Base-by-base conservation (phyloP, 2,888 invertebrate genomes). In the Pristionchus fissidentatus region DNA sequence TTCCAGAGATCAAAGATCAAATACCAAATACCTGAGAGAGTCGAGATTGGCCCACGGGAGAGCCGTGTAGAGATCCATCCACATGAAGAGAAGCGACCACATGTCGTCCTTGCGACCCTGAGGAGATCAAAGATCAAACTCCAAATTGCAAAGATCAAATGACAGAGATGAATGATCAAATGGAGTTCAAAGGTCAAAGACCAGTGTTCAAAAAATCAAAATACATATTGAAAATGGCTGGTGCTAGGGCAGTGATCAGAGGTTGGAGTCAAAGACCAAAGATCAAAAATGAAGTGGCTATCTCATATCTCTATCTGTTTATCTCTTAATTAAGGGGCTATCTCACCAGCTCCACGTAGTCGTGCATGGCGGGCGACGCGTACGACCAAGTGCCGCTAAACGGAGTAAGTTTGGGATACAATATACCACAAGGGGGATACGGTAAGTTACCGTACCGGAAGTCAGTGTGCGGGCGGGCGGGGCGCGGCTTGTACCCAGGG, bases 381-480 rank as follows among this genome's bases (percentile, higher is more conserved):
- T 88, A 88, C 41, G 84, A 83, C 57, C 83, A 41, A n/a, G 88
- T 88, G 55, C 88, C 88, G 35, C 87, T 85, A 77, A 88, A 32
- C n/a, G n/a, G n/a, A n/a, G n/a, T n/a, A n/a, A n/a, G n/a, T n/a
- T n/a, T n/a, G n/a, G n/a, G n/a, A n/a, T n/a, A n/a, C n/a, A n/a
- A n/a, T n/a, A n/a, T n/a, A n/a, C n/a, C n/a, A n/a, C n/a, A n/a
- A n/a, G n/a, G n/a, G n/a, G n/a, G n/a, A n/a, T 15, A 35, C 10
- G 15, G 26, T 32, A 62, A 13, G 3, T 38, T 66, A 66, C 62
- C 35, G 62, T 66, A 66, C 0, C 55, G 55, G 70, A 70, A 87
- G 55, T 88, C 87, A 29, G 73, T 83, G 49, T 55, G 80, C 38
- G 66, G 75, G 10, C 88, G 29, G 32, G 75, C 75, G 15, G 49